phyloP scores from a whole-genome alignment of 2,888 invertebrate species.

The Celastrina argiolus region DNA sequence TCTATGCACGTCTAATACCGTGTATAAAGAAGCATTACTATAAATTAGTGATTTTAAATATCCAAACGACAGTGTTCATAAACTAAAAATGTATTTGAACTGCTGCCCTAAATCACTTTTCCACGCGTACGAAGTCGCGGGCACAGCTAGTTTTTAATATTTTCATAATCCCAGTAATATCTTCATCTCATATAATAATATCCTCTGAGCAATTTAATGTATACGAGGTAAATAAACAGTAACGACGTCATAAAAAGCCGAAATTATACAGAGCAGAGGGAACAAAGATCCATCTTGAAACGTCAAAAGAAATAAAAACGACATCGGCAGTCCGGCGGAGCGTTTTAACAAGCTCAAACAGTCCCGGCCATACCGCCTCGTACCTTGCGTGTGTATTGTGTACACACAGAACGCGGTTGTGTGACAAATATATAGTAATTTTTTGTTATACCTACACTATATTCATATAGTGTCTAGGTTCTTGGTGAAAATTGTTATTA shows the following conservation, averaged over 20 bases:
- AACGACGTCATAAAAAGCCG: conserved; percentile 7
- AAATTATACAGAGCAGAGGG: background rate
- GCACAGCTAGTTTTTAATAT: too few relatives aligned
- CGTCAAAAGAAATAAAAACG: conserved; percentile 35
- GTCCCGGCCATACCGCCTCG: conserved; percentile 38
- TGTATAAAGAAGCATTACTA: too few relatives aligned
- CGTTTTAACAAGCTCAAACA: conserved; percentile 36
- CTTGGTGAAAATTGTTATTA: too few relatives aligned
- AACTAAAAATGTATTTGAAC: too few relatives aligned
- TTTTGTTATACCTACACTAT: too few relatives aligned
- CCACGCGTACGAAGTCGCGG: too few relatives aligned
- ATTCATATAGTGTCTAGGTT: too few relatives aligned
- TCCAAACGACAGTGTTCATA: too few relatives aligned
- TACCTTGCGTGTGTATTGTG: conserved; percentile 28
- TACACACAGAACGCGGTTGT: background rate
- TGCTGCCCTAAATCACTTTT: too few relatives aligned
- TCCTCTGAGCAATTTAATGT: background rate
- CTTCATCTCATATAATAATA: background rate
- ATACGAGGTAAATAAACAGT: conserved; percentile 5
- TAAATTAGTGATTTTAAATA: too few relatives aligned
- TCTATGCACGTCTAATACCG: too few relatives aligned
- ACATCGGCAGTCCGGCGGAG: conserved; percentile 34
- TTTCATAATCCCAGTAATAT: too few relatives aligned
- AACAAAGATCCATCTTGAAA: conserved; percentile 28
- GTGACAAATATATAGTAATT: background rate